A percentile compares a stretch with the other conserved stretches of the same genome.
These are phyloP conservation scores for Apodemia hepburni DNA, from an alignment of 2,888 invertebrate genomes.

Conservation along the genomic window DNA sequence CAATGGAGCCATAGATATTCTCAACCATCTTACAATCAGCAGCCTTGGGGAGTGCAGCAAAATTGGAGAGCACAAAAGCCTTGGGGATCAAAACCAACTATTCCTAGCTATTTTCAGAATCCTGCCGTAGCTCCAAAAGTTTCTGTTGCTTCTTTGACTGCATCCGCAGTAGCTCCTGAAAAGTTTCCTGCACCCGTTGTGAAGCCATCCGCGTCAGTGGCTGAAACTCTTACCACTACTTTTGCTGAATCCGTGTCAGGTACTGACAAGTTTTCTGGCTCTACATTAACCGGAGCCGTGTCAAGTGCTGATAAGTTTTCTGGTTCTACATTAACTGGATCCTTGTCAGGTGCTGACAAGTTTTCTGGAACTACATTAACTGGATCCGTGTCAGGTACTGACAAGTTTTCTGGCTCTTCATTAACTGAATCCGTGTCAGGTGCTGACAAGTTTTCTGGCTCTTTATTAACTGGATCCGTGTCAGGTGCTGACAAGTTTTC, in stretches of 20 bases:
- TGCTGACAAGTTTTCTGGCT: neutral
- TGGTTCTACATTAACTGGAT: neutral
- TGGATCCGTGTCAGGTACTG: neutral
- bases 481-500: too few species aligned
- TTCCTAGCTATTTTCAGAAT: neutral
- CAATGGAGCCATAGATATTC: neutral
- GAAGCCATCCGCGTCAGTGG: neutral
- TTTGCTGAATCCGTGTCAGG: neutral
- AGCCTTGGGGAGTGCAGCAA: neutral
- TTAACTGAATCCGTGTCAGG: neutral
- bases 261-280: neutral
- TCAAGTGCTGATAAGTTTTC: neutral
- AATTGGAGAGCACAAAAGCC: constrained; percentile 3
- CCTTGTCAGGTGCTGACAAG: too few species aligned
- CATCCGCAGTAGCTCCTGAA: neutral
- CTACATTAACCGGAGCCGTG: neutral
- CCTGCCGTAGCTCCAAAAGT: neutral
- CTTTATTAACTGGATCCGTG: neutral
- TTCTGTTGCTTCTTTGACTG: neutral
- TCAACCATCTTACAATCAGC: neutral
- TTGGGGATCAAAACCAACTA: neutral
- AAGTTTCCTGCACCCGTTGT: neutral
- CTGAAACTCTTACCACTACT: too few species aligned
- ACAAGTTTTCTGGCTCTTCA: too few species aligned
- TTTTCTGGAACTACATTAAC: neutral